Base-by-base conservation (phyloP, 2,888 invertebrate genomes). In the Rosalia funebris region DNA sequence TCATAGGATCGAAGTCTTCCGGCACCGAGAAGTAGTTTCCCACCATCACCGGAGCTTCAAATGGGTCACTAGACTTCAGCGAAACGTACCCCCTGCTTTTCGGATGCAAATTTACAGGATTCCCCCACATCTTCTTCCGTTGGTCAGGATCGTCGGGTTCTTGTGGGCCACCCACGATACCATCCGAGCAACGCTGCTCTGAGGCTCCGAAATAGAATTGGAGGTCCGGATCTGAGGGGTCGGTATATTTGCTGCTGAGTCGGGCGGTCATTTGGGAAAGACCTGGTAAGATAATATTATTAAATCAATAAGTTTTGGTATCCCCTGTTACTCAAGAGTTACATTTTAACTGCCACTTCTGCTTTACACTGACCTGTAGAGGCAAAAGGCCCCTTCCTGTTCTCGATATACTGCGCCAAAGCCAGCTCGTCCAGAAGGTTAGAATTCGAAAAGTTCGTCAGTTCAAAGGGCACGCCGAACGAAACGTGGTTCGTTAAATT, bases 11-110 rank as follows among this genome's bases (percentile, higher is more conserved):
- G 2, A 86, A 72, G 69, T 93, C 93, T 65, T 87, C 82, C 0
- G 87, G 84, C 12, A 89, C 85, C 2, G 82, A 80, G 70, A 92
- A 84, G 78, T 93, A 93, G 77, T 92, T 92, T 0, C 90, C 90
- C 66, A 89, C 85, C 76, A 94, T 88, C 12, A 87, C 62, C 0
- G 93, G 93, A 36, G 87, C 83, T 1, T 85, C 85, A n/a, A 84
- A 75, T 0, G 93, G 92, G 78, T 93, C 85, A 16, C 83, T 83
- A 0, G 88, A 88, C 50, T 84, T 84, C 31, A 94, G 81, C 2
- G 84, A 82, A 1, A 89, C 66, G 71, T 83, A 83, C 0, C 90
- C 90, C 64, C 85, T 83, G 68, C 89, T 89, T 57, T 85, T 85
- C 0, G 90, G 89, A 37, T 88, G 88, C 1, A 89, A 75, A n/a